Conservation (phyloP, 2,113 vertebrate species). For the Notarius quadriscutis region DNA sequence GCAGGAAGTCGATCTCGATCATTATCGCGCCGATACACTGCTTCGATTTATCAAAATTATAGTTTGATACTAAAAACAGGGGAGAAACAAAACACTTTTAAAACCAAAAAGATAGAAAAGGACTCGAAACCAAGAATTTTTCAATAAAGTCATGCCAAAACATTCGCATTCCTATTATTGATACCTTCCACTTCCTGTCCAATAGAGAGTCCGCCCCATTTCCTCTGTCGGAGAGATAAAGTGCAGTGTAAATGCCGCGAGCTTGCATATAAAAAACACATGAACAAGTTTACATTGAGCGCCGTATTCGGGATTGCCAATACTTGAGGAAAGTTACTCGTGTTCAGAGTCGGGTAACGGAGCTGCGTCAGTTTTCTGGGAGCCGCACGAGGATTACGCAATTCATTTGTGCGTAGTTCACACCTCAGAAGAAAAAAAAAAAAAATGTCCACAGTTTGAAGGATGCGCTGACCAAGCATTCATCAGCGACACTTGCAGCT, state of each 20-base stretch:
- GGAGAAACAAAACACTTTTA: background rate
- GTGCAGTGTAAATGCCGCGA: background rate
- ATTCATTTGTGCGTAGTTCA: background rate
- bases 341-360: background rate
- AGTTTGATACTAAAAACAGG: conserved; percentile 76
- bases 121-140: background rate
- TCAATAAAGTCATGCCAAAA: background rate
- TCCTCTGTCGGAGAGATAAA: conserved; percentile 74
- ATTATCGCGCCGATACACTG: conserved; percentile 95
- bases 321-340: background rate
- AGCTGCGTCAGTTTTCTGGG: background rate
- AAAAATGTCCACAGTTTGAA: background rate
- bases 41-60: conserved; percentile 94
- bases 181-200: conserved; percentile 94
- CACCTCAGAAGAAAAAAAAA: background rate
- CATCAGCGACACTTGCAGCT: no score
- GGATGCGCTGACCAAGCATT: background rate
- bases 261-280: background rate
- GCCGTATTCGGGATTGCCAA: background rate
- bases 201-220: conserved; percentile 97
- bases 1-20: conserved; percentile 96
- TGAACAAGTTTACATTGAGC: background rate
- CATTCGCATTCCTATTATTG: background rate
- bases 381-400: background rate
- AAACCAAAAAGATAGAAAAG: background rate